Evolutionary conservation across 2,888 invertebrate genomes (phyloP).

Genomic region (Hetaerina titia): DNA sequence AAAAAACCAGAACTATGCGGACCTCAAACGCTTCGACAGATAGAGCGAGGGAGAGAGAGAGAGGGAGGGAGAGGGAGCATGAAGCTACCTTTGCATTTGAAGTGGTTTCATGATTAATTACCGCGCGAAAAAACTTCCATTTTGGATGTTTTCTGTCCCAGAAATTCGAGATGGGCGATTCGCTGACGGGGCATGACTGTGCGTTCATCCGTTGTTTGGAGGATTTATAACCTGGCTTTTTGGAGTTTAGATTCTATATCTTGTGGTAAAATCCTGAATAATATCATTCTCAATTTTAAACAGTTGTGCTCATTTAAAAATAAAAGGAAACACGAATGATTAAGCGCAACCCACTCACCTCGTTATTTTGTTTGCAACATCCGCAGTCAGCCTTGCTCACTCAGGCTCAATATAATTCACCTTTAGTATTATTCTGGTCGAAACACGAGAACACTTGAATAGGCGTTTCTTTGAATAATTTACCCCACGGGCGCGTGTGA

Average conservation of each 20-base stretch:
- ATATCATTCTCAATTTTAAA: background rate
- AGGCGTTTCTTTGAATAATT: background rate
- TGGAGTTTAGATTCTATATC: background rate
- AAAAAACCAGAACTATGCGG: background rate
- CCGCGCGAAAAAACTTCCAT: conserved; percentile 22
- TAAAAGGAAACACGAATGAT: background rate
- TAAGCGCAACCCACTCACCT: background rate
- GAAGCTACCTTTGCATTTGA: conserved; percentile 24
- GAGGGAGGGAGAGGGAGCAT: background rate
- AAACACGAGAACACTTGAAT: background rate
- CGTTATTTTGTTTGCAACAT: background rate
- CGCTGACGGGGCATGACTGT: conserved; percentile 31
- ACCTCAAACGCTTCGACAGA: background rate
- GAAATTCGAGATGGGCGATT: conserved; percentile 6
- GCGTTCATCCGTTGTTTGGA: background rate
- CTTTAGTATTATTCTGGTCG: background rate
- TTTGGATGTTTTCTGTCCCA: conserved; percentile 29
- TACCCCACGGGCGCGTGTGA: background rate
- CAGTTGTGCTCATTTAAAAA: background rate
- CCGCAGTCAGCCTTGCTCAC: background rate
- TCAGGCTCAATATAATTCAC: background rate
- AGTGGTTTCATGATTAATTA: conserved; percentile 32
- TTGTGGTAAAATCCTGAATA: background rate
- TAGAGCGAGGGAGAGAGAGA: too few species aligned
- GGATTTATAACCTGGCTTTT: conserved; percentile 14